phyloP scores from a whole-genome alignment of 1,140 invertebrate genomes.

The Drosophila athabasca region DNA sequence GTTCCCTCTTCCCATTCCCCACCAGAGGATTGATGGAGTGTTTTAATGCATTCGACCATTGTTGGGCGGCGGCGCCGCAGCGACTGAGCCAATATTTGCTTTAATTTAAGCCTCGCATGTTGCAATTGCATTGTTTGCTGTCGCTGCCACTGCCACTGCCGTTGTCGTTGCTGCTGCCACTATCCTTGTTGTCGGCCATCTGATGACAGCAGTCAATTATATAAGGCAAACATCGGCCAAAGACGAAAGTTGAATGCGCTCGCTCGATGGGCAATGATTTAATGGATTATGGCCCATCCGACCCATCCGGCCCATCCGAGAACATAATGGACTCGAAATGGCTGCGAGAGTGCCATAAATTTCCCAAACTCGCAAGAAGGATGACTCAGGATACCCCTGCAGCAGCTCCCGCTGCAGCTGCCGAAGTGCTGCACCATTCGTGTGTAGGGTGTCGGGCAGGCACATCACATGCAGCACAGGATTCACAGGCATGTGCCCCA shows the following conservation, averaged over 20 bases:
- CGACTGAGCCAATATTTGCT: constrained; percentile 78
- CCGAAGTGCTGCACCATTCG: background rate
- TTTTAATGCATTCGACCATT: constrained; percentile 77
- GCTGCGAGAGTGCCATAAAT: background rate
- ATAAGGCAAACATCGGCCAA: constrained; percentile 53
- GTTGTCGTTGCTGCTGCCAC: constrained; percentile 14
- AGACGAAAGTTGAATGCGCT: constrained; percentile 59
- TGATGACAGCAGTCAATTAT: constrained; percentile 62
- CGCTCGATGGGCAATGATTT: constrained; percentile 37
- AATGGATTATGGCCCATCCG: constrained; percentile 12
- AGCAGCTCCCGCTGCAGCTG: no score
- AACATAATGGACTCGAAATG: constrained; percentile 16
- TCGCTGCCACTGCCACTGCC: constrained; percentile 17
- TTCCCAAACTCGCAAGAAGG: background rate
- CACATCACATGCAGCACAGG: constrained; percentile 40
- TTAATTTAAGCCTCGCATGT: constrained; percentile 80
- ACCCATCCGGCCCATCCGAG: background rate
- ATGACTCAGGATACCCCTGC: background rate
- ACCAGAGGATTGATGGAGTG: constrained; percentile 65
- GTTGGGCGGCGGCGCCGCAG: constrained; percentile 63
- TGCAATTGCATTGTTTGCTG: constrained; percentile 59
- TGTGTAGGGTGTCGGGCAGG: background rate
- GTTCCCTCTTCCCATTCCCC: constrained; percentile 15
- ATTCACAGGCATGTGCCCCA: constrained; percentile 6
- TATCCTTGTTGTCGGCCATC: constrained; percentile 40